Evolutionary conservation across 2,888 invertebrate species (phyloP).

Genomic region (Plemyria rubiginata): DNA sequence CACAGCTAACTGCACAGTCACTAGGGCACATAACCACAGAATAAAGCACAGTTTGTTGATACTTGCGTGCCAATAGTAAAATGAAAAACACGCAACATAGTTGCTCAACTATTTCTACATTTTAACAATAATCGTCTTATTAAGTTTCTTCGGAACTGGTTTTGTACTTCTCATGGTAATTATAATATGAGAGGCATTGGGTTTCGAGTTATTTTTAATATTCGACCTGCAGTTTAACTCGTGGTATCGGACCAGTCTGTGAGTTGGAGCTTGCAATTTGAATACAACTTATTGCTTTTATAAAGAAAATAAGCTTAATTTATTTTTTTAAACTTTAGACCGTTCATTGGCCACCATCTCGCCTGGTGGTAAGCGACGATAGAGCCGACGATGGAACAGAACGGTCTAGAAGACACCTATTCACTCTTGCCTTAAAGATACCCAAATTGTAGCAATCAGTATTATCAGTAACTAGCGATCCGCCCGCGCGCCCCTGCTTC

Average conservation of each 20-base stretch:
- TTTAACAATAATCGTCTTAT: constrained; percentile 37
- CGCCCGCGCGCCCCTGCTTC: too few species aligned
- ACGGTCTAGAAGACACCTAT: too few species aligned
- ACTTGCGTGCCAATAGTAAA: constrained; percentile 25
- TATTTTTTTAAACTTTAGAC: too few species aligned
- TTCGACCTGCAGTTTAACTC: constrained; percentile 1
- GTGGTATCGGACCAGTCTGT: not conserved
- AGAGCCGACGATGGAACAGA: too few species aligned
- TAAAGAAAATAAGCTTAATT: too few species aligned
- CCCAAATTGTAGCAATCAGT: too few species aligned
- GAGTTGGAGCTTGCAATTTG: not conserved
- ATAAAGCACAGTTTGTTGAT: constrained; percentile 10
- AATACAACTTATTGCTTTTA: too few species aligned
- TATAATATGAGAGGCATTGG: constrained; percentile 12
- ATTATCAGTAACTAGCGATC: too few species aligned
- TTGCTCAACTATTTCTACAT: constrained; percentile 32
- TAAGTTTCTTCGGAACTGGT: constrained; percentile 39
- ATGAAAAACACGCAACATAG: constrained; percentile 33
- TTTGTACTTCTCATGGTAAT: constrained; percentile 15
- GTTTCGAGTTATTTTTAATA: constrained; percentile 15
- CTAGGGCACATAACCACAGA: constrained; percentile 4
- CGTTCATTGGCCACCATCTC: too few species aligned
- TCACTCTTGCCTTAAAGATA: too few species aligned
- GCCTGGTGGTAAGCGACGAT: too few species aligned
- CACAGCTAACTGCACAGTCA: constrained; percentile 8